Evolutionary conservation across 2,797 vertebrate species (phyloP).

Genomic region (Notolepis coatsorum): DNA sequence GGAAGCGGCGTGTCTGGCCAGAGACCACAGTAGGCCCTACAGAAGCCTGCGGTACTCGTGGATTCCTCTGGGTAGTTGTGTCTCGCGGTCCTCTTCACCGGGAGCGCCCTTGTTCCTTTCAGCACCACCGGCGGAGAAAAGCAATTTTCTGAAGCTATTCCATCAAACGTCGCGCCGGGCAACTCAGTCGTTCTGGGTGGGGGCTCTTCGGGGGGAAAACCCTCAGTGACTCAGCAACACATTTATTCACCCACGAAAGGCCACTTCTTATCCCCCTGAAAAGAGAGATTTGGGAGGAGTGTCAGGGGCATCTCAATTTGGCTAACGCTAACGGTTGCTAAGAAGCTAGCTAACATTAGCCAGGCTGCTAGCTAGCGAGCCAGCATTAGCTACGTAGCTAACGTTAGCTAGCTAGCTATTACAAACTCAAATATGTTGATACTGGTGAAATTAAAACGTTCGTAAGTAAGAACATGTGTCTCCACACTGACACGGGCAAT

Average conservation of each 20-base stretch:
- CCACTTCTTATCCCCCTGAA: conserved; percentile 74
- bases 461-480: neutral
- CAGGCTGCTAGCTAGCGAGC: conserved; percentile 54
- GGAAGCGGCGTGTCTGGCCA: neutral
- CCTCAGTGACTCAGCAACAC: conserved; percentile 61
- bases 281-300: conserved; percentile 75
- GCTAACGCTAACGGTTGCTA: conserved; percentile 34
- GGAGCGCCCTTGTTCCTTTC: conserved; percentile 76
- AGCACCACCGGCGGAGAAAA: conserved; percentile 57
- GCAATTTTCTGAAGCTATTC: conserved; percentile 63
- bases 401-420: conserved; percentile 63
- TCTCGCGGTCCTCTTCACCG: conserved; percentile 68
- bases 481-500: neutral
- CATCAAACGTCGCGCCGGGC: conserved; percentile 49
- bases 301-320: conserved; percentile 76
- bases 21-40: conserved; percentile 35
- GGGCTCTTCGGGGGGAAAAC: conserved; percentile 23
- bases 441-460: neutral
- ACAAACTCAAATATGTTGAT: conserved; percentile 40
- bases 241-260: conserved; percentile 56
- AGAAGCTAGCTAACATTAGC: conserved; percentile 59
- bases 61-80: conserved; percentile 63
- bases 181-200: conserved; percentile 27
- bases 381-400: conserved; percentile 65
- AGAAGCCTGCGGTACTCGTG: conserved; percentile 59